phyloP scores from a whole-genome alignment of 2,113 vertebrate species.

The Ellobius talpinus region DNA sequence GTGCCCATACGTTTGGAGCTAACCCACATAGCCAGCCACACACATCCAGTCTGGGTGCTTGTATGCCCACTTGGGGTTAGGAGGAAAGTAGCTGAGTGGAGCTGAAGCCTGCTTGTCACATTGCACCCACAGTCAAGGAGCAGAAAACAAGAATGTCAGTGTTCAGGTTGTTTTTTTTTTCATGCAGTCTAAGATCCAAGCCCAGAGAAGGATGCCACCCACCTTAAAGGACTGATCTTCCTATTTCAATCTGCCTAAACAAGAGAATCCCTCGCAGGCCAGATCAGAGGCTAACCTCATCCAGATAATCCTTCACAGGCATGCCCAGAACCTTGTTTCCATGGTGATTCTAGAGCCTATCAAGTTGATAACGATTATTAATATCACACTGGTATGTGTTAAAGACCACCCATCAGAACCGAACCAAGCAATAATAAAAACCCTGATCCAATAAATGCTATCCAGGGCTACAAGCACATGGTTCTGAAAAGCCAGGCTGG shows the following conservation, averaged over 20 bases:
- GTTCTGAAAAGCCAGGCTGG: neutral
- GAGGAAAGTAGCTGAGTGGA: too few relatives aligned
- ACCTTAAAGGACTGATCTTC: too few relatives aligned
- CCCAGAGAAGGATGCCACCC: neutral
- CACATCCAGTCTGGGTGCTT: too few relatives aligned
- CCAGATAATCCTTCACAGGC: neutral
- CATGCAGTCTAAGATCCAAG: neutral
- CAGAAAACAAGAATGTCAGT: neutral
- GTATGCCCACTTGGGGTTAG: too few relatives aligned
- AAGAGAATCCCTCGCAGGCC: neutral
- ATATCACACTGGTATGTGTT: neutral
- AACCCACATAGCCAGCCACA: too few relatives aligned
- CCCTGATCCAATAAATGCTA: neutral
- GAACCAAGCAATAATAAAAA: neutral
- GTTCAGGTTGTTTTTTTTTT: neutral
- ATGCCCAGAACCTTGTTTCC: neutral
- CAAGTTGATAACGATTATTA: neutral
- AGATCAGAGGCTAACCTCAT: neutral
- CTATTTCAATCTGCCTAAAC: neutral
- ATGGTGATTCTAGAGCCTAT: neutral
- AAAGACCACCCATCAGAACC: neutral
- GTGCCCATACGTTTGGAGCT: too few relatives aligned
- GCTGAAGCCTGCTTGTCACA: neutral
- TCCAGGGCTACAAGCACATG: neutral
- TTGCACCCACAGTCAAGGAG: neutral